Base-by-base conservation (phyloP, 2,113 vertebrate genomes). In the Salvator merianae region DNA sequence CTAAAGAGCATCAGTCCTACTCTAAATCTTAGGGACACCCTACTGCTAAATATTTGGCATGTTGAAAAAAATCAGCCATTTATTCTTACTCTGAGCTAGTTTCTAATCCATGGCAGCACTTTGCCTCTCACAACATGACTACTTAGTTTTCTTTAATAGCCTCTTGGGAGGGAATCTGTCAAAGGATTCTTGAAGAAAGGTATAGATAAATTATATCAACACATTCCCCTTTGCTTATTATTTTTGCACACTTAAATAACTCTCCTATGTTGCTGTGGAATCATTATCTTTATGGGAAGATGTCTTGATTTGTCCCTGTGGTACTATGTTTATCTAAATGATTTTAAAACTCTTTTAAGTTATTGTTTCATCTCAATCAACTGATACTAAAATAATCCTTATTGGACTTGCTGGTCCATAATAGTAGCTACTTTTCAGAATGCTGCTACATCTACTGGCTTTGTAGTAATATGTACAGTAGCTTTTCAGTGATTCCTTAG, bases 171-270 rank as follows among this genome's bases (percentile, higher is more conserved):
- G 68, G 66, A 85, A 63, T 71, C 47, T 84, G 83, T 79, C 83
- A 84, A 83, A 79, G 76, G 3, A 84, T 78, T 84, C 66, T 84
- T 84, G 68, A 84, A 72, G 83, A 84, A 84, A 79, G 78, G 38
- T 77, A 70, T 47, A 80, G 84, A 79, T 86, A 86, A 86, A 82
- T 82, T 86, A 86, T 86, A 77, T 86, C 53, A 82, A 82, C 38
- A 62, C 38, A 71, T 77, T 82, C 74, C 68, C 65, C 80, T 86
- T 82, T 74, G 43, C 26, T 85, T 77, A 77, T 86, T 82, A 86
- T 82, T 82, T 82, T 78, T 84, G 59, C 13, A 28, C 10, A 30
- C 22, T 84, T 81, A 79, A 79, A 86, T 78, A 70, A 63, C 4
- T 79, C 73, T n/a, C 69, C 47, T 76, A 70, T 2, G 20, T 86